Percentiles rank a stretch among this genome's conserved stretches.
phyloP scores from a whole-genome alignment of 1,140 invertebrate genomes.

The Drosophila setifemur region DNA sequence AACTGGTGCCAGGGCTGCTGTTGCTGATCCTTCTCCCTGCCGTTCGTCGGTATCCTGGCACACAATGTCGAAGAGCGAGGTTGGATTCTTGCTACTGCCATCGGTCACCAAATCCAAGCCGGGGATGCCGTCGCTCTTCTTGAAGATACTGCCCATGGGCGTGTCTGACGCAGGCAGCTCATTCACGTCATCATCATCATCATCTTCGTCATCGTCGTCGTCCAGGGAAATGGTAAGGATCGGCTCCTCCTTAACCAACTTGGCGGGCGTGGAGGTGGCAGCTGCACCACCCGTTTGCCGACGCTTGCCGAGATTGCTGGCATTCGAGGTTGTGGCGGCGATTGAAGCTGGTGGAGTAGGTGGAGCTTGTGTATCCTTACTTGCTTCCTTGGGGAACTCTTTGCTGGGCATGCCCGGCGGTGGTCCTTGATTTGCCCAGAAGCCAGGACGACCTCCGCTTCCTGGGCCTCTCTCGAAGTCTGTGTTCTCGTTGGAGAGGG shows the following conservation, averaged over 20 bases:
- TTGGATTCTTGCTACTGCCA: conserved; percentile 32
- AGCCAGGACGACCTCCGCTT: too few species aligned
- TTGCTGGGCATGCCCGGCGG: too few species aligned
- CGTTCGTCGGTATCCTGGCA: conserved; percentile 25
- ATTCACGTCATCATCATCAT: not conserved
- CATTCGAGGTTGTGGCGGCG: not conserved
- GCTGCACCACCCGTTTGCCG: not conserved
- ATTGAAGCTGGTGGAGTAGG: not conserved
- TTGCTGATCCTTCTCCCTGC: not conserved
- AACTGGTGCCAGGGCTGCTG: not conserved
- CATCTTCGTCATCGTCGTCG: conserved; percentile 64
- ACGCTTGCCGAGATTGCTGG: conserved; percentile 38
- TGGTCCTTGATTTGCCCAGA: too few species aligned
- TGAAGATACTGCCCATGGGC: conserved; percentile 70
- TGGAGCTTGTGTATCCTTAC: too few species aligned
- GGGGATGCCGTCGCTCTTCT: conserved; percentile 84
- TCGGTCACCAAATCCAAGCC: conserved; percentile 85
- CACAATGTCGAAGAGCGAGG: conserved; percentile 55
- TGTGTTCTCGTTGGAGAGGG: too few species aligned
- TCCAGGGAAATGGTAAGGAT: conserved; percentile 56
- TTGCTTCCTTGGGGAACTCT: too few species aligned
- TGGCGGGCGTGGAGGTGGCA: conserved; percentile 12
- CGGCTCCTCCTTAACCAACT: conserved; percentile 38
- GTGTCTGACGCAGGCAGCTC: not conserved
- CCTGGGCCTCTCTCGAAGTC: too few species aligned